Base-by-base conservation (phyloP, 2,888 invertebrate species). In the Eupithecia subumbrata region DNA sequence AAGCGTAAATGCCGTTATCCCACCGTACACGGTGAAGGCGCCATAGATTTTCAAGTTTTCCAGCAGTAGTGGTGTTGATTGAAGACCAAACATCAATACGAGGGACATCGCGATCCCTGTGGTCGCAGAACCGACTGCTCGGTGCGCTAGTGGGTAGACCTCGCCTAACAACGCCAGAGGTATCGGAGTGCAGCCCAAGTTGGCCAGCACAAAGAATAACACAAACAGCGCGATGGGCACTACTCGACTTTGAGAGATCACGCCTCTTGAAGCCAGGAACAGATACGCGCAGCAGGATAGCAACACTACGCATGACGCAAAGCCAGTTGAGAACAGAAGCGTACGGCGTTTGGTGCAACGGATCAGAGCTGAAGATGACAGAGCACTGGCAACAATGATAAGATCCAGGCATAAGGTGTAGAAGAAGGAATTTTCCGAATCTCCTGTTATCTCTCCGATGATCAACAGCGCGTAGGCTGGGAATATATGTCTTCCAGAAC, bases 21-120 rank as follows among this genome's bases (percentile, higher is more conserved):
- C 69, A 2, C 90, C 91, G 69, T 86, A 90, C 1, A 90, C 86
- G 18, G 86, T 82, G 72, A 92, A 92, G 0, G 90, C 90, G 0
- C 92, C 92, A 56, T 91, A 85, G 0, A 91, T 87, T 71, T 88
- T 84, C 0, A 88, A 67, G 52, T 76, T 82, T 0, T 69, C 80
- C 0, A 89, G 73, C 64, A 89, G 76, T 75, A 83, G 80, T 11
- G 89, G 89, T 1, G 88, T 86, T 11, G 86, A 73, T 73, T 89
- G 82, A 9, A 90, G 80, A 1, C 82, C 84, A 5, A 81, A 25
- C 82, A 85, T 83, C 2, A 88, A 69, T 64, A 75, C 77, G 2
- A 89, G 22, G 16, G 89, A 85, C 73, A 89, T 78, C 14, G 83
- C 76, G 0, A 87, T 72, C 0, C 88, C 88, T 18, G 86, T 84